phyloP scores from a whole-genome alignment of 2,888 invertebrate species.

The Cantharis rufa region DNA sequence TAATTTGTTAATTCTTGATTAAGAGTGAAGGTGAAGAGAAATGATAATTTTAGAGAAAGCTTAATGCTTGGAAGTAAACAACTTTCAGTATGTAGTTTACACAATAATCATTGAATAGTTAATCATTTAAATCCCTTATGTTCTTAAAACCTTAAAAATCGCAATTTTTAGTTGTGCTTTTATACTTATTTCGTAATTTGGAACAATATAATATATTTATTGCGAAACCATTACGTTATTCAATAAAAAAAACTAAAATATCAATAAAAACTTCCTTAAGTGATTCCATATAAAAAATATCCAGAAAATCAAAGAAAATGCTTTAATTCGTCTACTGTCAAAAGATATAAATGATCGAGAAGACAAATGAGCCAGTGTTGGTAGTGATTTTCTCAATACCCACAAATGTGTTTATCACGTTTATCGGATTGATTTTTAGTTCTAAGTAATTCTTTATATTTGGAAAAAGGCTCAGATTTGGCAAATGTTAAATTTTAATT shows the following conservation, averaged over 20 bases:
- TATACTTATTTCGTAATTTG: neutral
- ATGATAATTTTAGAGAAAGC: too few relatives aligned
- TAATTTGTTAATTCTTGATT: too few relatives aligned
- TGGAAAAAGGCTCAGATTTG: neutral
- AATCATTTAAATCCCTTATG: neutral
- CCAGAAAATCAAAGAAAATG: slow-evolving; percentile 38
- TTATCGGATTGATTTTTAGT: neutral
- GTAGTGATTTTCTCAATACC: slow-evolving; percentile 27
- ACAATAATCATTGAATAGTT: too few relatives aligned
- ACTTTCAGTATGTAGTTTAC: too few relatives aligned
- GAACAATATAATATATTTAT: neutral
- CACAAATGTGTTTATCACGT: neutral
- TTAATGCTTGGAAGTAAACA: too few relatives aligned
- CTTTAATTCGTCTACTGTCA: slow-evolving; percentile 39
- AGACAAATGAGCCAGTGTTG: slow-evolving; percentile 34
- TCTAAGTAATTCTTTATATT: neutral
- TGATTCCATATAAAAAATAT: neutral
- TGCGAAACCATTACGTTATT: neutral
- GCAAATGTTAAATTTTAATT: neutral
- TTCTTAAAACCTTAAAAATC: neutral
- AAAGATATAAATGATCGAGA: slow-evolving; percentile 39
- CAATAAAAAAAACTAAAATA: neutral
- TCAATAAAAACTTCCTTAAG: neutral
- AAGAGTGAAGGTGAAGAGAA: too few relatives aligned
- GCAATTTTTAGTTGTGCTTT: neutral